Evolutionary conservation across 1,140 invertebrate genomes (phyloP).

Genomic region (Pseudomyrmex cubaensis): DNA sequence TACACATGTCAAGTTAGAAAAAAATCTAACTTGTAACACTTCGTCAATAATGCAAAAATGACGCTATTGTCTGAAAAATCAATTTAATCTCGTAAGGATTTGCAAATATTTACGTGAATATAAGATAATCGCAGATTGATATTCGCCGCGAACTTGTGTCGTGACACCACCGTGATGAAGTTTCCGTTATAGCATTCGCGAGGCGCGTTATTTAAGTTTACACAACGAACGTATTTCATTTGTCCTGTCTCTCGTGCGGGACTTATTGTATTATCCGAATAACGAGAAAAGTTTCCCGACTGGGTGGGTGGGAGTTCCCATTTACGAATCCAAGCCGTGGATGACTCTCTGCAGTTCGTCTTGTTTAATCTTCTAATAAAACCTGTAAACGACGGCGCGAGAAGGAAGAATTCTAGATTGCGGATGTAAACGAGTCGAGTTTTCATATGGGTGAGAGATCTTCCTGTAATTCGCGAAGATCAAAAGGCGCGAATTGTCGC

Average conservation of each 20-base stretch:
- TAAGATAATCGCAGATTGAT: slow-evolving; percentile 21
- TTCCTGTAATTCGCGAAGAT: neutral
- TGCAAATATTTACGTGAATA: neutral
- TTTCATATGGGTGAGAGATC: slow-evolving; percentile 7
- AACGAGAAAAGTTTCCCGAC: slow-evolving; percentile 65
- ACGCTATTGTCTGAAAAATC: neutral
- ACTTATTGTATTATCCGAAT: slow-evolving; percentile 62
- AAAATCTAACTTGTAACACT: neutral
- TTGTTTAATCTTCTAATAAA: slow-evolving; percentile 60
- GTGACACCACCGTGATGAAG: slow-evolving; percentile 6
- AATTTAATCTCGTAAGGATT: neutral
- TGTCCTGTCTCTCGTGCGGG: slow-evolving; percentile 31
- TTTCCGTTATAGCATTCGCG: slow-evolving; percentile 15
- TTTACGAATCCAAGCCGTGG: slow-evolving; percentile 47
- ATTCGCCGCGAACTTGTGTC: slow-evolving; percentile 1
- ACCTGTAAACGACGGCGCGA: slow-evolving; percentile 15
- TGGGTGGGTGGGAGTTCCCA: slow-evolving; percentile 1
- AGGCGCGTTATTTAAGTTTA: slow-evolving; percentile 58
- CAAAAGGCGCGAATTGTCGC: neutral
- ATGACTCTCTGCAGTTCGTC: slow-evolving; percentile 43
- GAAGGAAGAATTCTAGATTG: neutral
- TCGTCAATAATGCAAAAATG: neutral
- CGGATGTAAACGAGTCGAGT: slow-evolving; percentile 11
- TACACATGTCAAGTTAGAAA: too few species aligned
- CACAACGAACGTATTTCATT: slow-evolving; percentile 37